Evolutionary conservation across 2,797 vertebrate genomes (phyloP), one percentile per base, ranked within the genome.

Genomic region (Falco berigora): DNA sequence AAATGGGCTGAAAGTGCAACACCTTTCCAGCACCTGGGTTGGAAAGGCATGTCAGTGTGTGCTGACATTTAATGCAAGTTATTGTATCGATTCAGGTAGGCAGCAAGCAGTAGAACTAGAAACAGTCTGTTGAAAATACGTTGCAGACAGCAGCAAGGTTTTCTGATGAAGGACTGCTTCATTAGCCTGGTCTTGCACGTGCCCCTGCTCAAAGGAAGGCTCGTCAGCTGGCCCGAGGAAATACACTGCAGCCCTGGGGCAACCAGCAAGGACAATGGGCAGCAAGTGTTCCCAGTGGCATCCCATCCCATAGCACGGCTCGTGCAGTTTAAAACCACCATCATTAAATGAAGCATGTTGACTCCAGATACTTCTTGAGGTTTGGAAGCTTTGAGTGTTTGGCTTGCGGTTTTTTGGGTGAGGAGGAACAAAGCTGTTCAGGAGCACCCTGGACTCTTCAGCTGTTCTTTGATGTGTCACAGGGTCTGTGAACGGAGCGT

Each of bases 401-500:
- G 68, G 28, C 24, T 55, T 66, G 50, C 4, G 21, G 1, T 3
- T 36, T 85, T 84, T 32, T 49, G 46, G n/a, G 47, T 55, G 62
- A 61, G 62, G 55, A 86, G 59, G 14, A 86, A 22, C 40, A 86
- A 77, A 90, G 58, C 36, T 44, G 3, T 44, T 80, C 11, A 50
- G 40, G 21, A 86, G 18, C 4, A 7, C 28, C 5, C 20, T 47
- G 32, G 46, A 50, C 5, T 9, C 21, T 40, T 52, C 44, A 40
- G 5, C 30, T 2, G 0, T 8, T 30, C 53, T 64, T 61, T 58
- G 58, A 22, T 32, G 32, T 14, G 20, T 6, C 42, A 1, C 1
- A 1, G 34, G 34, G 40, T 16, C 42, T 1, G 0, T 27, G 64
- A 27, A 24, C 4, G 7, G 24, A 71, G 56, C 1, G 0, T 2